Conservation (phyloP, 2,888 invertebrate genomes). For the Trypoxylon attenuatum region DNA sequence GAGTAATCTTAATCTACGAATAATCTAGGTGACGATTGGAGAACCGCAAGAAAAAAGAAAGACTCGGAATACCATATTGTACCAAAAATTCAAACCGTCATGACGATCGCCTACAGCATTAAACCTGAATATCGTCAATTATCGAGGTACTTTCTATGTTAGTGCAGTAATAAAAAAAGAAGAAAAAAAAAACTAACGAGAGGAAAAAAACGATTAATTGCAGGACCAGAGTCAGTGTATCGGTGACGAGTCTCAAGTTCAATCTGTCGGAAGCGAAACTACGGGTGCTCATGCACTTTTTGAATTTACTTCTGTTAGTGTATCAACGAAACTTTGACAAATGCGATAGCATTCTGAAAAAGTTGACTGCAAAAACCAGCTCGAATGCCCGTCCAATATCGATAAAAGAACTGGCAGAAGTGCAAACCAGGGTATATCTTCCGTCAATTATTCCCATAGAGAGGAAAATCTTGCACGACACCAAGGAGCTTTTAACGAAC, state of each 20-base stretch:
- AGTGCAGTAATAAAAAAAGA: not conserved
- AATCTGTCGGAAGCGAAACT: constrained; percentile 86
- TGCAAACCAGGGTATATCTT: constrained; percentile 60
- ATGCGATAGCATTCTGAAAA: constrained; percentile 14
- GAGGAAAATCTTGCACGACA: constrained; percentile 48
- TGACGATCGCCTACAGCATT: constrained; percentile 85
- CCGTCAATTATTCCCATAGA: constrained; percentile 58
- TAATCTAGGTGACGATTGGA: constrained; percentile 82
- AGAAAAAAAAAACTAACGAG: not conserved
- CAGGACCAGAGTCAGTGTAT: constrained; percentile 86
- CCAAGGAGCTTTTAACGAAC: constrained; percentile 53
- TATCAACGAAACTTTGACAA: constrained; percentile 52
- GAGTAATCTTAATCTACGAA: not conserved
- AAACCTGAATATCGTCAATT: constrained; percentile 83
- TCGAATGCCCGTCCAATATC: constrained; percentile 13
- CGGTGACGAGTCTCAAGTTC: constrained; percentile 82
- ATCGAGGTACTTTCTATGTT: constrained; percentile 76
- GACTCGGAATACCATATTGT: constrained; percentile 86
- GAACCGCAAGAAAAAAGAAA: constrained; percentile 80
- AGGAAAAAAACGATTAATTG: constrained; percentile 7
- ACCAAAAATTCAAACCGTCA: constrained; percentile 80
- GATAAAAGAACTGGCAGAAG: constrained; percentile 50
- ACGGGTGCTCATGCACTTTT: constrained; percentile 80
- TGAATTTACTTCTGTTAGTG: constrained; percentile 75
- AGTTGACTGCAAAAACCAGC: constrained; percentile 12